Percentiles rank a stretch among this genome's conserved stretches.
These are phyloP conservation scores for Ichneumoninae sp. DNA, from an alignment of 2,888 invertebrate genomes.

Conservation along the genomic window DNA sequence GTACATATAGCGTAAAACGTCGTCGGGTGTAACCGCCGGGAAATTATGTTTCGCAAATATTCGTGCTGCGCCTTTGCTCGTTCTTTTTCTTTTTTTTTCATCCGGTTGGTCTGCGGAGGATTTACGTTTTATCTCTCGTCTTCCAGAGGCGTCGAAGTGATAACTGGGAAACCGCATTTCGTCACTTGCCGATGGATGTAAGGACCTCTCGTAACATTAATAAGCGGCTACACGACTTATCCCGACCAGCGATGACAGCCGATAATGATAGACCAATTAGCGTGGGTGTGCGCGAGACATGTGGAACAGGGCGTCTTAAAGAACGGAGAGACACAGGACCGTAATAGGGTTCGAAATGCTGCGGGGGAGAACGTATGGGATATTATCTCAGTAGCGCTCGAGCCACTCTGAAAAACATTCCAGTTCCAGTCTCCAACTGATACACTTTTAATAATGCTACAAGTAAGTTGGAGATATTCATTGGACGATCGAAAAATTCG, in stretches of 20 bases:
- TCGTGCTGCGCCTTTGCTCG: slow-evolving; percentile 3
- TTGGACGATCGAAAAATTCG: not conserved
- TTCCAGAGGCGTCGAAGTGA: not conserved
- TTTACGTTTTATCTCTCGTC: not conserved
- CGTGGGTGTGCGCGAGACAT: slow-evolving; percentile 77
- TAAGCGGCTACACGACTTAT: slow-evolving; percentile 3
- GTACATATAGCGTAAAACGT: slow-evolving; percentile 43
- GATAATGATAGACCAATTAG: slow-evolving; percentile 78
- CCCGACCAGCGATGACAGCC: slow-evolving; percentile 6
- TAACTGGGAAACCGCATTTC: slow-evolving; percentile 10
- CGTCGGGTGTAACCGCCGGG: slow-evolving; percentile 45
- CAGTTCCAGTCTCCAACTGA: slow-evolving; percentile 37
- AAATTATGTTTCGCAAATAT: slow-evolving; percentile 60
- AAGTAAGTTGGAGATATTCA: not conserved
- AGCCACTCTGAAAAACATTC: slow-evolving; percentile 66
- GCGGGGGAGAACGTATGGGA: slow-evolving; percentile 58
- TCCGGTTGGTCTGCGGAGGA: not conserved
- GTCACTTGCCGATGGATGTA: not conserved
- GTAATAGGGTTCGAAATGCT: slow-evolving; percentile 42
- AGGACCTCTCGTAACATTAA: not conserved
- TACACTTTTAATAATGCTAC: not conserved
- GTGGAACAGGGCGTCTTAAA: slow-evolving; percentile 71
- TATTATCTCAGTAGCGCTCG: slow-evolving; percentile 61
- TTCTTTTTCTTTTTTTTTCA: slow-evolving; percentile 28
- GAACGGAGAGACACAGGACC: slow-evolving; percentile 25